Percentiles rank a stretch among this genome's conserved stretches.
These are phyloP conservation scores for Sebastes itinus DNA, from an alignment of 2,797 vertebrate species.

Conservation along the genomic window DNA sequence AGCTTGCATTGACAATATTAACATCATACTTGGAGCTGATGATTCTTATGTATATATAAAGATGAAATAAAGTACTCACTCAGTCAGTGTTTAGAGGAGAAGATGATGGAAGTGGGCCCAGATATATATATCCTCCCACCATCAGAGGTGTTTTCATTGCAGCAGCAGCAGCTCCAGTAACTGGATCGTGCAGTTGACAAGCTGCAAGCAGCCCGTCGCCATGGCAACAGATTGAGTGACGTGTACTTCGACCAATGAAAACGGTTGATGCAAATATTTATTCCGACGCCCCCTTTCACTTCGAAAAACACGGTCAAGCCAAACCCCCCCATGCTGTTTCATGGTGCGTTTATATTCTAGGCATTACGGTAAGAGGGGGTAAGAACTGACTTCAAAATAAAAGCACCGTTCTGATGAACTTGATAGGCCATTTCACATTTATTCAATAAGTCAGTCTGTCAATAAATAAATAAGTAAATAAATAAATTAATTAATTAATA, in stretches of 20 bases:
- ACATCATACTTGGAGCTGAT: not conserved
- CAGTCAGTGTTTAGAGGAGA: constrained; percentile 46
- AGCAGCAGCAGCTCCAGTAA: constrained; percentile 76
- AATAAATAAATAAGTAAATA: no score
- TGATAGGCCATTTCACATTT: no score
- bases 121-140: constrained; percentile 71
- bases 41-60: not conserved
- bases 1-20: not conserved
- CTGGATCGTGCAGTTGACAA: constrained; percentile 77
- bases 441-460: no score
- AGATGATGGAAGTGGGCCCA: constrained; percentile 60
- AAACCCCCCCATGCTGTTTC: no score
- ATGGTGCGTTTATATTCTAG: rapidly evolving
- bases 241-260: constrained; percentile 63
- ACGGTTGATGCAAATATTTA: not conserved
- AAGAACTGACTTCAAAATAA: no score
- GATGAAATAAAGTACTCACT: constrained; percentile 73
- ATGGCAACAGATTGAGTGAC: constrained; percentile 78
- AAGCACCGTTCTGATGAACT: no score
- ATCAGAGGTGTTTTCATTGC: constrained; percentile 76
- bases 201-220: constrained; percentile 65
- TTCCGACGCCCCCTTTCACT: constrained; percentile 10
- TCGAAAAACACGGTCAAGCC: no score
- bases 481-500: rapidly evolving
- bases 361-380: no score